phyloP scores from a whole-genome alignment of 2,113 vertebrate species.

The Isichthys henryi region DNA sequence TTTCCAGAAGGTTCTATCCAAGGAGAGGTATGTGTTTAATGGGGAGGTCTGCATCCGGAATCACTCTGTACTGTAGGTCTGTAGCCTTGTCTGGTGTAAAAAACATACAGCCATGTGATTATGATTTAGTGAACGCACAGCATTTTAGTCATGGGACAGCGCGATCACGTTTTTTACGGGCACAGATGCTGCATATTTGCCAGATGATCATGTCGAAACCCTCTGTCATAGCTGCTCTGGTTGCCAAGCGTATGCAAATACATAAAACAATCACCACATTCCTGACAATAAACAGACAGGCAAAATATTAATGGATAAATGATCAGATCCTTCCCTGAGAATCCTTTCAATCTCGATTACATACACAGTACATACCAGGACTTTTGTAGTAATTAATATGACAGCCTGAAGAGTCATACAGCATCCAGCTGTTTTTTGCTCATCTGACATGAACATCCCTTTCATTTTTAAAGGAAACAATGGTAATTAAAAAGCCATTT shows the following conservation, averaged over 20 bases:
- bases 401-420: constrained; percentile 26
- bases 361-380: constrained; percentile 8
- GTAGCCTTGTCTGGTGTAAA: background rate
- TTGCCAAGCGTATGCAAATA: background rate
- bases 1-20: background rate
- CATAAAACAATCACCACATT: background rate
- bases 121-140: background rate
- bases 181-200: background rate
- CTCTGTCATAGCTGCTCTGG: background rate
- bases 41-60: background rate
- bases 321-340: background rate
- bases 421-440: constrained; percentile 42
- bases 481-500: constrained; percentile 47
- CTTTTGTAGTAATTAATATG: constrained; percentile 40
- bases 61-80: background rate
- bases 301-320: constrained; percentile 20
- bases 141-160: background rate
- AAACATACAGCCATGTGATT: background rate
- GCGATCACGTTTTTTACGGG: background rate
- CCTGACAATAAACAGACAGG: background rate
- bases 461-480: constrained; percentile 38
- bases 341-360: background rate
- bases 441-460: constrained; percentile 39
- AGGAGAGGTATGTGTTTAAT: background rate
- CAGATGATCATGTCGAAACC: background rate